Percentiles rank a stretch among this genome's conserved stretches.
These are phyloP conservation scores for Puma concolor DNA, from an alignment of 2,113 vertebrate species.

Conservation along the genomic window DNA sequence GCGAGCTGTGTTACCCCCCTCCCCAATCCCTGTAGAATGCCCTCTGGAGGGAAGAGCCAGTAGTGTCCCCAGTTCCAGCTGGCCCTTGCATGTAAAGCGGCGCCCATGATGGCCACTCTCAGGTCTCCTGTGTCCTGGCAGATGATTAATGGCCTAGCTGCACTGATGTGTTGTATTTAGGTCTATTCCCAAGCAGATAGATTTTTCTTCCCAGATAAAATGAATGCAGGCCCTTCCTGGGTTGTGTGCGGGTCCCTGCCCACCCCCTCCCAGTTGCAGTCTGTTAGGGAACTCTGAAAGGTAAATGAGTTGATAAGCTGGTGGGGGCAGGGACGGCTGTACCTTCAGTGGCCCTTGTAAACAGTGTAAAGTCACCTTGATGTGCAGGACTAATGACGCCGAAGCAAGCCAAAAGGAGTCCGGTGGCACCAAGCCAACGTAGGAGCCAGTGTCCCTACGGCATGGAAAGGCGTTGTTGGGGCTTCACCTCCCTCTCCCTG, in stretches of 20 bases:
- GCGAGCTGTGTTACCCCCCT: not conserved
- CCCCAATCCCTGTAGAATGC: not conserved
- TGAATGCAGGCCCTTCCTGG: not conserved
- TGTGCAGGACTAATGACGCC: constrained; percentile 47
- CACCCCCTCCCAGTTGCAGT: not conserved
- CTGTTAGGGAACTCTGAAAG: constrained; percentile 43
- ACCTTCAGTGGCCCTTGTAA: constrained; percentile 65
- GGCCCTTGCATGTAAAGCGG: constrained; percentile 1
- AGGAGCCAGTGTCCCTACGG: not conserved
- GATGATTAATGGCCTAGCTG: constrained; percentile 65
- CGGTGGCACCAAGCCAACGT: not conserved
- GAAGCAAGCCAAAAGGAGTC: not conserved
- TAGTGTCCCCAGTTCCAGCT: not conserved
- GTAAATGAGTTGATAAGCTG: constrained; percentile 71
- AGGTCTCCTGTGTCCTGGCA: not conserved
- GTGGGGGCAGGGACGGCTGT: not conserved
- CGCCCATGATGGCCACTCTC: not conserved
- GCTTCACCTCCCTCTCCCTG: no score
- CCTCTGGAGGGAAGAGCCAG: not conserved
- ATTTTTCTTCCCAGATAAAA: constrained; percentile 72
- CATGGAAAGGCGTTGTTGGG: not conserved
- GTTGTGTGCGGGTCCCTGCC: not conserved
- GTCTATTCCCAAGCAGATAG: constrained; percentile 58
- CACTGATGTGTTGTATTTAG: constrained; percentile 8
- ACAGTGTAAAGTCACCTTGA: constrained; percentile 80